phyloP scores from a whole-genome alignment of 2,797 vertebrate species.

The Myiotriccus ornatus region DNA sequence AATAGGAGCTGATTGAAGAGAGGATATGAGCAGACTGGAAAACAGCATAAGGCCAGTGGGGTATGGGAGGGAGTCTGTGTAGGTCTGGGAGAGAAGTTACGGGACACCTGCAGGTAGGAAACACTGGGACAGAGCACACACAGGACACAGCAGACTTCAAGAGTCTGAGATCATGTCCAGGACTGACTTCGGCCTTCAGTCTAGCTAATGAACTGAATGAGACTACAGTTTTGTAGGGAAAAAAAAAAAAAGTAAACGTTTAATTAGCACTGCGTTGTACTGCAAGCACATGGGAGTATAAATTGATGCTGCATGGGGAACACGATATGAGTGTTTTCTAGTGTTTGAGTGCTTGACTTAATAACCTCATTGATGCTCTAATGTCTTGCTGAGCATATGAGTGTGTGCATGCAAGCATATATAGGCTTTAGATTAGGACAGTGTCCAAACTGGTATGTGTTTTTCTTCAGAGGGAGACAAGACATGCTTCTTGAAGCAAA shows the following conservation, averaged over 20 bases:
- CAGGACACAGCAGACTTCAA: neutral
- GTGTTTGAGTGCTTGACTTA: neutral
- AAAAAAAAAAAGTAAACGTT: neutral
- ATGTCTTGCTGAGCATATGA: neutral
- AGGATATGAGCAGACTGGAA: neutral
- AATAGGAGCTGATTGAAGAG: fast-evolving
- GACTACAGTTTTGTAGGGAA: neutral
- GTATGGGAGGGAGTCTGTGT: neutral
- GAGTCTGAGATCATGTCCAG: neutral
- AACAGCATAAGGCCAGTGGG: neutral
- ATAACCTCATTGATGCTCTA: neutral
- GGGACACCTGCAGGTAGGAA: neutral
- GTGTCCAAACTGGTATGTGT: neutral
- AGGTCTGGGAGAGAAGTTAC: neutral
- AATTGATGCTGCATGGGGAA: neutral
- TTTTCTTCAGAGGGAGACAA: neutral
- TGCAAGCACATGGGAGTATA: neutral
- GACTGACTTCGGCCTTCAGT: neutral
- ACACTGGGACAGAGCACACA: neutral
- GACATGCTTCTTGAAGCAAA: neutral
- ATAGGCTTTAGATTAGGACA: neutral
- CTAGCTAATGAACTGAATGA: neutral
- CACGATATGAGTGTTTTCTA: neutral
- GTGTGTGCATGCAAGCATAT: neutral
- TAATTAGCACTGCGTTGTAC: neutral